Conservation (phyloP, 2,888 invertebrate species). For the Kuschelorhynchus macadamiae region DNA sequence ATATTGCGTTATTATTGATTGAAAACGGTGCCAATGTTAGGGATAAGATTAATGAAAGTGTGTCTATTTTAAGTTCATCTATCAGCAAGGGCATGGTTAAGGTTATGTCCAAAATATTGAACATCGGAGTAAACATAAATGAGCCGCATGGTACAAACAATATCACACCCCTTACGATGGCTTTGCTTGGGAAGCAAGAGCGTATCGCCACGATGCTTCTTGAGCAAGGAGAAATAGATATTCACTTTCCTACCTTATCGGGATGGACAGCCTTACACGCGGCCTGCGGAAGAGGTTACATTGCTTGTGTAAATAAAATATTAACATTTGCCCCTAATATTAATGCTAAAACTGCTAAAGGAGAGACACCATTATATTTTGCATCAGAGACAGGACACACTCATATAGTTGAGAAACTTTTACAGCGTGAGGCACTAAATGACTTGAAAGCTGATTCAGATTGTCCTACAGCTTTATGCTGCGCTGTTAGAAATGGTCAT, state of each 20-base stretch:
- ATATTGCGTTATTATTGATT: neutral
- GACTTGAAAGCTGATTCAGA: neutral
- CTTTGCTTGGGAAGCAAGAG: neutral
- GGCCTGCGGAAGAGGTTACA: neutral
- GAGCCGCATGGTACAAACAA: neutral
- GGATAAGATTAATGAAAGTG: neutral
- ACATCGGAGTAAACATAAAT: neutral
- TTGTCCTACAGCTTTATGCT: neutral
- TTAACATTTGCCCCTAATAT: neutral
- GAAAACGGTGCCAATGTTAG: neutral
- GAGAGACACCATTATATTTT: neutral
- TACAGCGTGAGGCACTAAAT: neutral
- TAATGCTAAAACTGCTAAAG: neutral
- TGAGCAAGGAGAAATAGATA: neutral
- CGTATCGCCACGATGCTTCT: neutral
- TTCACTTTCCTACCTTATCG: neutral
- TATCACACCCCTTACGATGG: neutral
- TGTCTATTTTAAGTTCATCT: neutral
- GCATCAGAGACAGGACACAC: neutral
- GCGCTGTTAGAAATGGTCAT: neutral
- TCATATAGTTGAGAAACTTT: neutral
- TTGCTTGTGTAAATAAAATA: neutral
- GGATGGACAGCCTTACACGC: neutral
- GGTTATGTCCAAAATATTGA: neutral
- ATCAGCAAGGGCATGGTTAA: neutral